phyloP scores from a whole-genome alignment of 2,888 invertebrate species.

The Deilephila elpenor region DNA sequence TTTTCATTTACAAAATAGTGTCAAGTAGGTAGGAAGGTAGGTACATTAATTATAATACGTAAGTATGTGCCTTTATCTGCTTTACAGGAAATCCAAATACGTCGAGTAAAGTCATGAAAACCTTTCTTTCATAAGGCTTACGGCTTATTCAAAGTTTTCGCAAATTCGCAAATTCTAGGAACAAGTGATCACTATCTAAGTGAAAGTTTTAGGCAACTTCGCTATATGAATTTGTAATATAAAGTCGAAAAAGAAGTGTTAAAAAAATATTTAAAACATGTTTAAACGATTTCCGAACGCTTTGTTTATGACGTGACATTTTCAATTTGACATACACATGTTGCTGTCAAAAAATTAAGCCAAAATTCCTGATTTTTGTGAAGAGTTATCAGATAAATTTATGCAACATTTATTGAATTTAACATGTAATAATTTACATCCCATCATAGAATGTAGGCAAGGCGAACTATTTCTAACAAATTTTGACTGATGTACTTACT shows the following conservation, averaged over 20 bases:
- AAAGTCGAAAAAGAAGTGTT: neutral
- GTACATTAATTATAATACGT: no score
- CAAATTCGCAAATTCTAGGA: no score
- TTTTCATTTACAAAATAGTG: neutral
- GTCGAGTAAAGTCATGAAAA: no score
- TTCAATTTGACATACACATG: slow-evolving; percentile 5
- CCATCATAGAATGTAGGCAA: neutral
- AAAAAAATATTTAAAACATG: no score
- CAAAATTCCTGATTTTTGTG: neutral
- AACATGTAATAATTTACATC: no score
- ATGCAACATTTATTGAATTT: neutral
- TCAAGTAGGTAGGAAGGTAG: no score
- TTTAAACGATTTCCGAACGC: neutral
- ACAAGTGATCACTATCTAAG: neutral
- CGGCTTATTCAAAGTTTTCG: neutral
- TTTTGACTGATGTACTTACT: slow-evolving; percentile 40
- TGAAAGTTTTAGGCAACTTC: neutral
- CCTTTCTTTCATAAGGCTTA: neutral
- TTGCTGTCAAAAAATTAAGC: slow-evolving; percentile 14
- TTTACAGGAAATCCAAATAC: no score
- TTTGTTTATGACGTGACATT: neutral
- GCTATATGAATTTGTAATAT: neutral
- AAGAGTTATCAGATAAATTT: neutral
- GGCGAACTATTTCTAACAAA: neutral
- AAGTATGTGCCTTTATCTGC: no score